Conservation (phyloP, 2,113 vertebrate genomes). For the Australoheros scitulus region DNA sequence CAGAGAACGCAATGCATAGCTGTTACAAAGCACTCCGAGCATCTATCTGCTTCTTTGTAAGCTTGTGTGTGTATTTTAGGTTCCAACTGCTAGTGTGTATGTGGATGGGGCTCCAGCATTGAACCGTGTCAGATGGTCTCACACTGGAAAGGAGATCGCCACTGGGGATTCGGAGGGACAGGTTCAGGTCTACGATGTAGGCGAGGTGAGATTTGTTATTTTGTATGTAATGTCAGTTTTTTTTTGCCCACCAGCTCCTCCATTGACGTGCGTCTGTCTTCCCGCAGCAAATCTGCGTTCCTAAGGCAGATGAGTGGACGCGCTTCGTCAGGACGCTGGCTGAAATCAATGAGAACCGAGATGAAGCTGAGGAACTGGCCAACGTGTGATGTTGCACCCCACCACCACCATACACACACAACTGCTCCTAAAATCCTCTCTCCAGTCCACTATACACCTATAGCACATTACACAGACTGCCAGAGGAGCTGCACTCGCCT, state of each 20-base stretch:
- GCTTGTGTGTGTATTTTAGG: constrained; percentile 76
- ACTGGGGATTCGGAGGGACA: constrained; percentile 97
- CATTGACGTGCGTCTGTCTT: background rate
- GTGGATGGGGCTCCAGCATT: constrained; percentile 94
- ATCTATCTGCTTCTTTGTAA: background rate
- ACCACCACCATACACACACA: background rate
- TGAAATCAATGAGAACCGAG: constrained; percentile 95
- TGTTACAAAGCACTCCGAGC: background rate
- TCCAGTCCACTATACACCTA: constrained; percentile 14
- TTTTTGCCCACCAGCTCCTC: fast-evolving
- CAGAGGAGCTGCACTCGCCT: background rate
- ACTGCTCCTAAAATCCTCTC: constrained; percentile 10
- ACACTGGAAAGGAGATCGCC: constrained; percentile 96
- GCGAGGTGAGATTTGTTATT: constrained; percentile 85
- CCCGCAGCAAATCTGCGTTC: constrained; percentile 94
- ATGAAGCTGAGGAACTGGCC: constrained; percentile 95
- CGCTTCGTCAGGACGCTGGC: constrained; percentile 93
- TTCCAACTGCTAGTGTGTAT: constrained; percentile 92
- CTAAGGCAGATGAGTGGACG: constrained; percentile 94
- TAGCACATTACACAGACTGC: constrained; percentile 37
- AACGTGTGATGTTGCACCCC: constrained; percentile 67
- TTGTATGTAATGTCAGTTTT: background rate
- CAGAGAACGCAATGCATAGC: background rate
- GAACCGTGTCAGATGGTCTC: constrained; percentile 95
- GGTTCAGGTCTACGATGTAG: constrained; percentile 95